Percentiles rank a stretch among this genome's conserved stretches.
phyloP scores from a whole-genome alignment of 2,888 invertebrate genomes.

The Chelonus formosanus region DNA sequence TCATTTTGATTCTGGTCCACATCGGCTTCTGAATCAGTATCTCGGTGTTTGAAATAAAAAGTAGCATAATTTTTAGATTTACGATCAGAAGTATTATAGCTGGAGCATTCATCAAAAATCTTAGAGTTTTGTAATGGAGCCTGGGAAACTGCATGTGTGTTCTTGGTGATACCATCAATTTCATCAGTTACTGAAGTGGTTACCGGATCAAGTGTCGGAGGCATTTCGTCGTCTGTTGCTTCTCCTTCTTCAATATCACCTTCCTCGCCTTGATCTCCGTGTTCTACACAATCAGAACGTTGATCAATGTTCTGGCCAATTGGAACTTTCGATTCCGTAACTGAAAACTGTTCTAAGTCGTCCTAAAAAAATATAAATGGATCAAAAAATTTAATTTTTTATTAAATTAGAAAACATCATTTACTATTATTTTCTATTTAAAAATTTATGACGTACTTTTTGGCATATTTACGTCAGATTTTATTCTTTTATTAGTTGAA shows the following conservation, averaged over 20 bases:
- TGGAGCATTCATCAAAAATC: constrained; percentile 50
- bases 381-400: background rate
- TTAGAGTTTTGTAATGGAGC: constrained; percentile 49
- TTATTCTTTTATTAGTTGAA: no score
- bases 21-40: constrained; percentile 84
- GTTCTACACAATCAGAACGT: constrained; percentile 37
- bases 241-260: constrained; percentile 57
- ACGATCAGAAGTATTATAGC: constrained; percentile 70
- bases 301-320: constrained; percentile 39
- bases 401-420: no score
- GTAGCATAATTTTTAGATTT: constrained; percentile 85
- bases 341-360: constrained; percentile 61
- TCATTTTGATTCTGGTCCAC: constrained; percentile 8
- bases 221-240: constrained; percentile 52
- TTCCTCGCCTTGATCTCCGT: constrained; percentile 54
- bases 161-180: constrained; percentile 49
- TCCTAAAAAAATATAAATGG: constrained; percentile 49
- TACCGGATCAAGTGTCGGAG: constrained; percentile 57
- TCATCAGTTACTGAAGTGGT: constrained; percentile 48
- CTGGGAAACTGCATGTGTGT: constrained; percentile 22
- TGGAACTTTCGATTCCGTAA: constrained; percentile 55
- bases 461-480: no score
- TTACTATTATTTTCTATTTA: no score
- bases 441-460: no score
- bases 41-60: constrained; percentile 86